These are phyloP conservation scores for Diarsia rubi DNA, from an alignment of 2,888 invertebrate species.

Conservation along the genomic window DNA sequence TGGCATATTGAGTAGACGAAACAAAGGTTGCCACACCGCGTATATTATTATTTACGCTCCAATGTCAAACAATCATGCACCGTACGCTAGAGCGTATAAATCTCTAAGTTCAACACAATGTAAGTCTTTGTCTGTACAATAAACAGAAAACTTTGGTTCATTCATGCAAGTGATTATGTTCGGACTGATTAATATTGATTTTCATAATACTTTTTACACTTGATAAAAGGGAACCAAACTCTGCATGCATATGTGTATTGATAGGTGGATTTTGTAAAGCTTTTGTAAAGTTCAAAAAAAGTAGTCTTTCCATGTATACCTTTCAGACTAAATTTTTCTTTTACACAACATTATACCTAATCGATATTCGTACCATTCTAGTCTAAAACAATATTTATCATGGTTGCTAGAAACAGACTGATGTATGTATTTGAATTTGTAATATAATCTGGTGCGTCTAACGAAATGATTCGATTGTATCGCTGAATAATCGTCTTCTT, in stretches of 20 bases:
- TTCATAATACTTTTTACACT: slow-evolving; percentile 28
- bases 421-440: slow-evolving; percentile 31
- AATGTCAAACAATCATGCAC: slow-evolving; percentile 58
- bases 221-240: slow-evolving; percentile 15
- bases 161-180: slow-evolving; percentile 49
- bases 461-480: slow-evolving; percentile 17
- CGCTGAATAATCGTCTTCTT: slow-evolving; percentile 46
- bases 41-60: slow-evolving; percentile 50
- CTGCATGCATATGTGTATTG: too few relatives aligned
- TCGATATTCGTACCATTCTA: slow-evolving; percentile 31
- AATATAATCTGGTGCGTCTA: slow-evolving; percentile 12
- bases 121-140: slow-evolving; percentile 51
- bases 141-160: slow-evolving; percentile 53
- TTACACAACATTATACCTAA: slow-evolving; percentile 17
- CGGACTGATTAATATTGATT: slow-evolving; percentile 45
- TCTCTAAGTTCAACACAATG: slow-evolving; percentile 40
- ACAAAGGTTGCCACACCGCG: slow-evolving; percentile 35
- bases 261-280: too few relatives aligned
- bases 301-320: background rate
- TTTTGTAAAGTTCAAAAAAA: background rate
- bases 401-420: slow-evolving; percentile 25
- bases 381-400: slow-evolving; percentile 2
- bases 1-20: slow-evolving; percentile 41
- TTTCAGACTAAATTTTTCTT: slow-evolving; percentile 18
- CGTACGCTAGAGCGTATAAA: slow-evolving; percentile 49